Percentiles rank a stretch among this genome's conserved stretches.
These are phyloP conservation scores for Pampusana beccarii DNA, from an alignment of 2,113 vertebrate species.

Conservation along the genomic window DNA sequence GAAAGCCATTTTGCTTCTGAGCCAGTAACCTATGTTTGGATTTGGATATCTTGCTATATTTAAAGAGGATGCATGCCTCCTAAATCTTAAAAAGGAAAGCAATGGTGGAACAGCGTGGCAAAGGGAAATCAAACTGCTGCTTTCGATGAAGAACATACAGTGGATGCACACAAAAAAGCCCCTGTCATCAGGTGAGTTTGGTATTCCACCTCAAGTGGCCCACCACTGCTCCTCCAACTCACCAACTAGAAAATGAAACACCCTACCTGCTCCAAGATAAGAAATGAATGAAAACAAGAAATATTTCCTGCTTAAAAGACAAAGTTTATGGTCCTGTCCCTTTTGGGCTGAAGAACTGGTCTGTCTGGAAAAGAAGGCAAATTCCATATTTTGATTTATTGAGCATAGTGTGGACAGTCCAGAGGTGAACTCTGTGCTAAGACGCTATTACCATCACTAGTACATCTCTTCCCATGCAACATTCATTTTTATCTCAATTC, in stretches of 20 bases:
- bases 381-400: neutral
- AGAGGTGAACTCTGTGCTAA: neutral
- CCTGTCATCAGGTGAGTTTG: neutral
- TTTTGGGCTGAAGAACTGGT: neutral
- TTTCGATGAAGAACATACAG: neutral
- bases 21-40: slow-evolving; percentile 18
- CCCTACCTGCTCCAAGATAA: neutral
- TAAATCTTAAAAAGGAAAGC: neutral
- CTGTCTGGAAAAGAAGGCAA: neutral
- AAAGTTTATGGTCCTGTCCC: neutral
- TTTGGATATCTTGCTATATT: neutral
- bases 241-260: neutral
- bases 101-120: neutral
- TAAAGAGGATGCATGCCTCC: neutral
- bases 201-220: neutral
- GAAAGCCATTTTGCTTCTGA: slow-evolving; percentile 20
- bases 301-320: neutral
- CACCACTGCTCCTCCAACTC: neutral
- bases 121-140: neutral
- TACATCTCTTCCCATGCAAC: neutral
- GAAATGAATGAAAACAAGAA: neutral
- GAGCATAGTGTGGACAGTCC: neutral
- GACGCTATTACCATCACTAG: neutral
- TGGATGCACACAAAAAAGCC: neutral
- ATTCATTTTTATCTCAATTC: neutral